Percentiles rank a stretch among this genome's conserved stretches.
phyloP scores from a whole-genome alignment of 2,888 invertebrate genomes.

The Leucoma salicis region DNA sequence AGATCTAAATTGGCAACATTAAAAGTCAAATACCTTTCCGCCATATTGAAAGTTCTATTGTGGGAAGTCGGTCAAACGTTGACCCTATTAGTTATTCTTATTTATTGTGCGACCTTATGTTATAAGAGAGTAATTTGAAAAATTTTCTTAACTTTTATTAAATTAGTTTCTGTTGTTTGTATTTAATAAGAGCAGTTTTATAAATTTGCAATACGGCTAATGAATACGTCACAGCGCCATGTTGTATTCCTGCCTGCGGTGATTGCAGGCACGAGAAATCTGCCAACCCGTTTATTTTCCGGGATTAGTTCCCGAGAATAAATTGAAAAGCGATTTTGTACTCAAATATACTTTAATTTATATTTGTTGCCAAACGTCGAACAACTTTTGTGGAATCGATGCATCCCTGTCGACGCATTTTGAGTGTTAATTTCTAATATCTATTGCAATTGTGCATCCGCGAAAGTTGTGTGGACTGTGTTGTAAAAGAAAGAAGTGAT shows the following conservation, averaged over 20 bases:
- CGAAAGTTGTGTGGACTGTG: constrained; percentile 83
- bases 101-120: constrained; percentile 51
- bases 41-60: constrained; percentile 77
- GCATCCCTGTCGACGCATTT: constrained; percentile 77
- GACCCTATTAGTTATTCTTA: constrained; percentile 70
- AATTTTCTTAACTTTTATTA: constrained; percentile 55
- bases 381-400: constrained; percentile 74
- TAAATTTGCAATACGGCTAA: constrained; percentile 74
- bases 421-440: constrained; percentile 76
- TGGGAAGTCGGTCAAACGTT: constrained; percentile 77
- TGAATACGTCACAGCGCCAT: constrained; percentile 82
- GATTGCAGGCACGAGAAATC: constrained; percentile 83
- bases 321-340: constrained; percentile 80
- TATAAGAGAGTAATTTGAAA: constrained; percentile 52
- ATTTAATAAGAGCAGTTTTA: constrained; percentile 44
- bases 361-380: constrained; percentile 80
- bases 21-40: constrained; percentile 63
- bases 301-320: constrained; percentile 78
- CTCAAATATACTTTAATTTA: constrained; percentile 78
- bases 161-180: constrained; percentile 43
- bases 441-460: constrained; percentile 82
- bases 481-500: constrained; percentile 80
- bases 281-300: constrained; percentile 82
- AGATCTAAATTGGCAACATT: constrained; percentile 47
- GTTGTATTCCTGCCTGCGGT: constrained; percentile 83